Base-by-base conservation (phyloP, 2,113 vertebrate species). In the Apodemus speciosus region DNA sequence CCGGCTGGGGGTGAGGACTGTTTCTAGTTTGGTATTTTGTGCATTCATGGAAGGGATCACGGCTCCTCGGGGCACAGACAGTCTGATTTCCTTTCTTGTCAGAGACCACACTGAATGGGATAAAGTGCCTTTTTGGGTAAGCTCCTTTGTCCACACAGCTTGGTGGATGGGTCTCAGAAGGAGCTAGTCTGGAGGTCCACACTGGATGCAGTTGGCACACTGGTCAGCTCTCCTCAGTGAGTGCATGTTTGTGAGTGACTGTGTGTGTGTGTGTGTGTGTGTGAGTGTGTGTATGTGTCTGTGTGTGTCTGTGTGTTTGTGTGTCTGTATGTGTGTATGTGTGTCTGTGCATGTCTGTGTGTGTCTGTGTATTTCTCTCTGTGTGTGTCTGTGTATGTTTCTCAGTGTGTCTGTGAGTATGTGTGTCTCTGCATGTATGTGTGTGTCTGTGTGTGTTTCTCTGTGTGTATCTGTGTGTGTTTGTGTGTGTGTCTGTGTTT, bases 291-390 rank as follows among this genome's bases (percentile, higher is more conserved):
- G 6, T 49, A 43, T 21, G 20, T 13, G 9, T 38, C 8, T 60
- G 0, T 0, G 8, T 4, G 21, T 40, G 38, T 71, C 2, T 38
- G 9, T 21, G 3, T 38, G 15, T 3, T 0, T 23, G 7, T 38
- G 16, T 71, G 38, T 43, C 14, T 23, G 20, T 27, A 9, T 43
- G 23, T 46, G 43, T 46, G 43, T 46, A 46, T 20, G 30, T 53
- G 16, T n/a, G 30, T 11, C 30, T 20, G 30, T 23, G 49, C n/a
- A n/a, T 43, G 3, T 43, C 14, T 23, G 20, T 27, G 21, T 43
- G 23, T 27, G 72, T 46, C 43, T 46, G 43, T 46, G 43, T 46
- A 46, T 46, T 46, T 46, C 43, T 73, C 20, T 32, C 13, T 51
- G 75, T 20, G 30, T 53, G 16, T n/a, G 30, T 11, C 30, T 20